Percentiles rank a stretch among this genome's conserved stretches.
These are phyloP conservation scores for Pogonomyrmex barbatus DNA, from an alignment of 1,140 invertebrate genomes.

Conservation along the genomic window DNA sequence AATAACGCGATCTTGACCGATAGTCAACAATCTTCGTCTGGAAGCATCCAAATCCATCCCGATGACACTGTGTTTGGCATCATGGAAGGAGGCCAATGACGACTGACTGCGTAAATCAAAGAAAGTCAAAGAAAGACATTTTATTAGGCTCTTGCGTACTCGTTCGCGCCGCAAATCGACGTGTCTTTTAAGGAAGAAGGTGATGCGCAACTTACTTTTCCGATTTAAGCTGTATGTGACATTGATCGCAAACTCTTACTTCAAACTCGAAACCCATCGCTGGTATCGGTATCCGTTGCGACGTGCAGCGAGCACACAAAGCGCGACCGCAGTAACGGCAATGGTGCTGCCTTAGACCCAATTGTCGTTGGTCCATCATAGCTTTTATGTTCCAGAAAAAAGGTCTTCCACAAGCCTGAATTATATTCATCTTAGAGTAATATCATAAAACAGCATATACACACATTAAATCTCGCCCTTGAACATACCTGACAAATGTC, in stretches of 20 bases:
- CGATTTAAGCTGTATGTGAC: conserved; percentile 93
- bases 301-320: conserved; percentile 96
- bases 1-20: conserved; percentile 97
- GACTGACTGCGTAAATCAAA: conserved; percentile 88
- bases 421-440: conserved; percentile 25
- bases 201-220: conserved; percentile 90
- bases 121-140: not conserved
- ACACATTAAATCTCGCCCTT: not conserved
- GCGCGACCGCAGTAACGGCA: conserved; percentile 97
- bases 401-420: conserved; percentile 94
- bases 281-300: conserved; percentile 94
- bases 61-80: conserved; percentile 96
- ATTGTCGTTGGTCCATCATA: conserved; percentile 98
- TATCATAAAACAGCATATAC: not conserved
- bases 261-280: conserved; percentile 99
- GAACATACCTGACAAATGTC: conserved; percentile 91
- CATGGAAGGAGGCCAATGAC: conserved; percentile 97
- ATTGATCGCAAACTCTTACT: conserved; percentile 97
- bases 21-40: conserved; percentile 94
- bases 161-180: not conserved
- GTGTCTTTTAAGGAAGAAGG: not conserved
- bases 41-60: conserved; percentile 96
- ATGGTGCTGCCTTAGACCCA: conserved; percentile 96
- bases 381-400: conserved; percentile 99
- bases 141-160: not conserved